Base-by-base conservation (phyloP, 2,113 vertebrate genomes). In the Trichomycterus rosablanca region DNA sequence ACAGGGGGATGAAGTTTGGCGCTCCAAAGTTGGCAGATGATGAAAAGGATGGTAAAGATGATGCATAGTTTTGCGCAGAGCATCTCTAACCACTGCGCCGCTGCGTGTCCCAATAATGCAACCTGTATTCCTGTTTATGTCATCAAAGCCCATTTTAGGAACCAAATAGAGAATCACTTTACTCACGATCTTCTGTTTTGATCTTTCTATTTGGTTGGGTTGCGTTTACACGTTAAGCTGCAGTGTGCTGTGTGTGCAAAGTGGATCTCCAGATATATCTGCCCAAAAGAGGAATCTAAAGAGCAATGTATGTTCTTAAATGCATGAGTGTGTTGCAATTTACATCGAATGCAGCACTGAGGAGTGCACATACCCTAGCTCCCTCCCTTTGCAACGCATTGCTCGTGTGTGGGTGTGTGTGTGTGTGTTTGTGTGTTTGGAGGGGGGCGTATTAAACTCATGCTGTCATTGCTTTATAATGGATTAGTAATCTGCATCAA, bases 31-130 rank as follows among this genome's bases (percentile, higher is more conserved):
- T 65, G 63, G 42, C 42, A 56, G 23, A 30, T 56, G 43, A 19
- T 56, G 53, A 55, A 14, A 19, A 48, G 5, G 43, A 53, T 34
- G 50, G 45, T 39, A 52, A 22, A 48, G 44, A 49, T 65, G 63
- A 48, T 48, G 63, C 22, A 56, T 55, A 55, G 62, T 64, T 64
- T 64, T 55, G 62, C 62, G 61, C 62, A 65, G 62, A 48, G 52
- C 51, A 56, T 45, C 42, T 16, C 43, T 9, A n/a, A 9, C 22
- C 63, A 23, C 51, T 15, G 50, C 19, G 51, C 52, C 62, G 34
- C 9, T 35, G 22, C 40, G 3, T 18, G 61, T 2, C 37, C 62
- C 11, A 39, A n/a, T n/a, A 2, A 30, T 32, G 1, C 1, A 19
- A 24, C 30, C 22, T 6, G 23, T 46, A 28, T 15, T 48, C 30